These are phyloP conservation scores for Eciton burchellii DNA, from an alignment of 1,140 invertebrate genomes.

Conservation along the genomic window DNA sequence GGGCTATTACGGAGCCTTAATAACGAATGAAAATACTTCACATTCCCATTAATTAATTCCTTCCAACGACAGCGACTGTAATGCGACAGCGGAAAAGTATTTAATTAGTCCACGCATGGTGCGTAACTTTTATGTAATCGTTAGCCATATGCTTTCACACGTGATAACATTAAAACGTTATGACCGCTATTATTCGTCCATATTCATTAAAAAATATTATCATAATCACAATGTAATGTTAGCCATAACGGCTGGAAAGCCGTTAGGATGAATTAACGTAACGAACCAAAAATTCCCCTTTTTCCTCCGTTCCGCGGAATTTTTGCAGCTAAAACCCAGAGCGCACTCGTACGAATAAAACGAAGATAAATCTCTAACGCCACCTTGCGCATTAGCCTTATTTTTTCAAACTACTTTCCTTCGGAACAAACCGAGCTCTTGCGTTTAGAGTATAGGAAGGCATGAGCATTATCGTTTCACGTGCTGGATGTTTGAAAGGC, in stretches of 20 bases:
- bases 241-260: constrained; percentile 29
- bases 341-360: background rate
- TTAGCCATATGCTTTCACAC: constrained; percentile 45
- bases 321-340: constrained; percentile 26
- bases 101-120: constrained; percentile 48
- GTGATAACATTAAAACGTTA: constrained; percentile 58
- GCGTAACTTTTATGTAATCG: constrained; percentile 56
- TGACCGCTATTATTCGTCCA: constrained; percentile 47
- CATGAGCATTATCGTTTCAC: background rate
- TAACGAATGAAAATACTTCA: constrained; percentile 56
- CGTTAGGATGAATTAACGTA: constrained; percentile 37
- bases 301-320: background rate
- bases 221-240: constrained; percentile 57
- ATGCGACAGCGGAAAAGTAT: constrained; percentile 52
- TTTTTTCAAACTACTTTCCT: constrained; percentile 22
- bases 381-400: constrained; percentile 12
- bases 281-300: constrained; percentile 41
- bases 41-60: constrained; percentile 60
- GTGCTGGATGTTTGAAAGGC: background rate
- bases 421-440: background rate
- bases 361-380: constrained; percentile 10
- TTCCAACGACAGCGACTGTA: constrained; percentile 33
- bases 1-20: constrained; percentile 50
- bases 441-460: background rate
- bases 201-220: constrained; percentile 60